phyloP scores from a whole-genome alignment of 2,797 vertebrate genomes.

The Poecilia picta region DNA sequence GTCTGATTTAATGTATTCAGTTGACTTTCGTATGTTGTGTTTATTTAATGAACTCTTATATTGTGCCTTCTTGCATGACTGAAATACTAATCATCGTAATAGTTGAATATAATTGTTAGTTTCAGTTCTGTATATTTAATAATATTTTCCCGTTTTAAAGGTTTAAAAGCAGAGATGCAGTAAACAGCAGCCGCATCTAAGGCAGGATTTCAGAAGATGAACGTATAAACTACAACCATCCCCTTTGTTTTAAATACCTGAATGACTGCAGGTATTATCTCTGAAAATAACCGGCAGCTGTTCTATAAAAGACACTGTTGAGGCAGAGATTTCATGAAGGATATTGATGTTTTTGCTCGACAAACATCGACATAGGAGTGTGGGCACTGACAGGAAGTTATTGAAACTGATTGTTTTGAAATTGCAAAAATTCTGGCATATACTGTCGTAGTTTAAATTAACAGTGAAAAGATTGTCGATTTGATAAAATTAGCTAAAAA shows the following conservation, averaged over 20 bases:
- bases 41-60: too few relatives aligned
- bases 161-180: background rate
- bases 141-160: too few relatives aligned
- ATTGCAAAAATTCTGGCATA: too few relatives aligned
- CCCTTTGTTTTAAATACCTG: background rate
- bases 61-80: too few relatives aligned
- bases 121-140: too few relatives aligned
- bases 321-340: background rate
- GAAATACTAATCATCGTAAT: too few relatives aligned
- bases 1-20: too few relatives aligned
- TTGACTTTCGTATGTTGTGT: too few relatives aligned
- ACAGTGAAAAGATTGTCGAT: background rate
- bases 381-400: background rate
- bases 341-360: constrained; percentile 9
- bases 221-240: background rate
- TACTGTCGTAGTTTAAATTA: background rate
- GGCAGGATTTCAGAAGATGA: background rate
- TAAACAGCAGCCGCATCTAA: constrained; percentile 8
- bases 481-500: background rate
- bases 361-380: too few relatives aligned
- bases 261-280: background rate
- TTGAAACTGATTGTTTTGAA: background rate
- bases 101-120: too few relatives aligned
- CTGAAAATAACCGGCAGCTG: constrained; percentile 7
- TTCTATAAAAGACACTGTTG: background rate